Evolutionary conservation across 2,113 vertebrate genomes (phyloP).

Genomic region (Nycticorax nycticorax): DNA sequence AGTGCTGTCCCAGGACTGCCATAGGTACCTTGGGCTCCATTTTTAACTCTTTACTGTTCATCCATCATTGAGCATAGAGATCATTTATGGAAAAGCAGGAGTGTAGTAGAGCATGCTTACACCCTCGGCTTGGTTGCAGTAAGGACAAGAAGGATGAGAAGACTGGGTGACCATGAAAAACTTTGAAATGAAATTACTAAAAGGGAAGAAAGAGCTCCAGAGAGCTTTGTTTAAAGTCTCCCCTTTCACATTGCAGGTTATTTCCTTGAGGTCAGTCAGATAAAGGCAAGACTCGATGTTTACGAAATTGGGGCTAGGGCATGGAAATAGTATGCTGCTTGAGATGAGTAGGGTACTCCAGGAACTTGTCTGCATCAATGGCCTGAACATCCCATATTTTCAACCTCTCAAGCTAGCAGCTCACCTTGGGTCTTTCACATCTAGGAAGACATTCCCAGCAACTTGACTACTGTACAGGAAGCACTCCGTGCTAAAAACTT

Average conservation of each 20-base stretch:
- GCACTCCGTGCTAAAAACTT: neutral
- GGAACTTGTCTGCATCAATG: neutral
- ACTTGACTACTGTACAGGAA: neutral
- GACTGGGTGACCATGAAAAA: neutral
- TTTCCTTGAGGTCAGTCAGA: neutral
- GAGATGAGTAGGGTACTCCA: neutral
- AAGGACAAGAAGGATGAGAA: neutral
- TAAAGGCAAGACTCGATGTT: neutral
- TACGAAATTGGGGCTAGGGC: neutral
- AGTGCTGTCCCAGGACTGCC: neutral
- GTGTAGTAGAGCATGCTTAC: neutral
- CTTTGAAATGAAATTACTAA: neutral
- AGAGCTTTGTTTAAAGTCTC: neutral
- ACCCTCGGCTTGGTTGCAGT: neutral
- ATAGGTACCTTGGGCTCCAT: neutral
- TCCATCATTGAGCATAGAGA: neutral
- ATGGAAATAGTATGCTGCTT: neutral
- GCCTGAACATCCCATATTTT: neutral
- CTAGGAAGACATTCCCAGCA: neutral
- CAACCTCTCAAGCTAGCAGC: neutral
- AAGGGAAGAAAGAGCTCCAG: neutral
- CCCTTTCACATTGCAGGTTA: neutral
- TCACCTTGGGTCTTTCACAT: neutral
- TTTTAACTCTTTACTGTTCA: neutral
- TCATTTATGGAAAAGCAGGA: neutral